phyloP scores from a whole-genome alignment of 1,140 invertebrate genomes.

The Maconellicoccus hirsutus region DNA sequence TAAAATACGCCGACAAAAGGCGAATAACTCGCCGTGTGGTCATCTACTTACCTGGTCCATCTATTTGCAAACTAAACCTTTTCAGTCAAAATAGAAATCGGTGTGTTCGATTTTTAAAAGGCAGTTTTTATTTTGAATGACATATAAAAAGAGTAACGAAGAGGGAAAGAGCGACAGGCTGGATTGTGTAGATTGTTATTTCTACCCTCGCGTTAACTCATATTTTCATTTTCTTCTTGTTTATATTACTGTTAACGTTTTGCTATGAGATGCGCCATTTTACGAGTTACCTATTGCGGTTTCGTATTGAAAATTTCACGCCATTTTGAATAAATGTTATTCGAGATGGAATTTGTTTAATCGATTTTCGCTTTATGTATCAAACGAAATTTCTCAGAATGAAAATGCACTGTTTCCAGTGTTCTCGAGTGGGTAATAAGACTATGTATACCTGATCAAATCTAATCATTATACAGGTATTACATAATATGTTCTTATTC shows the following conservation, averaged over 20 bases:
- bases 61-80: constrained; percentile 19
- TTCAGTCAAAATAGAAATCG: constrained; percentile 8
- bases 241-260: not conserved
- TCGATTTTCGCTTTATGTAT: too few species aligned
- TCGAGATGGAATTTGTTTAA: not conserved
- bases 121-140: not conserved
- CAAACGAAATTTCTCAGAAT: too few species aligned
- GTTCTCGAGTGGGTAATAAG: too few species aligned
- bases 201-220: not conserved
- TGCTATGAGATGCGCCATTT: not conserved
- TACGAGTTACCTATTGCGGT: not conserved
- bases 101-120: not conserved
- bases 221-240: constrained; percentile 9
- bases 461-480: too few species aligned
- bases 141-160: not conserved
- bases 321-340: not conserved
- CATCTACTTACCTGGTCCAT: constrained; percentile 2
- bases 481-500: too few species aligned
- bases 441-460: too few species aligned
- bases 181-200: not conserved
- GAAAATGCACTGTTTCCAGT: too few species aligned
- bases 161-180: not conserved
- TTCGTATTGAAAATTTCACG: constrained; percentile 5
- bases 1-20: constrained; percentile 17
- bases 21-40: constrained; percentile 16